phyloP scores from a whole-genome alignment of 2,888 invertebrate genomes.

The Petrophora chlorosata region DNA sequence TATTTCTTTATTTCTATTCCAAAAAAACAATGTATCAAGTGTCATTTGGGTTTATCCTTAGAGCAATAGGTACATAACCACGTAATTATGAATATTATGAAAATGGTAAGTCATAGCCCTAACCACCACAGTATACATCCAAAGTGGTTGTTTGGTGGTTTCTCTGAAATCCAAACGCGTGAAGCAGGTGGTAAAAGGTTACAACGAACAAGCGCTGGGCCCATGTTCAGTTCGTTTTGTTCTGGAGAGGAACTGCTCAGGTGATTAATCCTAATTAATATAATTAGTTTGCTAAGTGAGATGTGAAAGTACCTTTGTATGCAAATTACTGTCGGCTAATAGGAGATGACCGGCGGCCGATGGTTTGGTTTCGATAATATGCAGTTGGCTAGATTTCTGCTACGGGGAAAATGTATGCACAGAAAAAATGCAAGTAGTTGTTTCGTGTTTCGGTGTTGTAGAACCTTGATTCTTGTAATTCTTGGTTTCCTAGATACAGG shows the following conservation, averaged over 20 bases:
- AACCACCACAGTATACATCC: neutral
- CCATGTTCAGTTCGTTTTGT: conserved; percentile 30
- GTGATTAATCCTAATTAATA: conserved; percentile 33
- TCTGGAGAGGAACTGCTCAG: conserved; percentile 16
- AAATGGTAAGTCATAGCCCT: neutral
- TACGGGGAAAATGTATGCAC: too few species aligned
- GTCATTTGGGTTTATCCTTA: too few species aligned
- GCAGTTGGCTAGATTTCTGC: too few species aligned
- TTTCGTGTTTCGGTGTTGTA: too few species aligned
- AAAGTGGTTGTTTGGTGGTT: conserved; percentile 19
- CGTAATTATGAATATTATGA: too few species aligned
- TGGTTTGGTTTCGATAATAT: too few species aligned
- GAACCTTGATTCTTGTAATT: too few species aligned
- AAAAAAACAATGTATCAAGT: too few species aligned
- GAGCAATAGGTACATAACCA: too few species aligned
- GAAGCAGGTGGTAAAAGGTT: conserved; percentile 24
- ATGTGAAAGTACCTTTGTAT: conserved; percentile 20
- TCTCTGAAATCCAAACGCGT: conserved; percentile 4
- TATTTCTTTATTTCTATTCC: too few species aligned
- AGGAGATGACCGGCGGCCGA: neutral
- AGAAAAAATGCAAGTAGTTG: too few species aligned
- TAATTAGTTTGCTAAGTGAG: conserved; percentile 10
- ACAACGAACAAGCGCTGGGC: neutral
- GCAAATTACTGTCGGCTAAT: neutral
- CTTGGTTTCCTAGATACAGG: too few species aligned